phyloP scores from a whole-genome alignment of 1,140 invertebrate species.

The Orussus abietinus region DNA sequence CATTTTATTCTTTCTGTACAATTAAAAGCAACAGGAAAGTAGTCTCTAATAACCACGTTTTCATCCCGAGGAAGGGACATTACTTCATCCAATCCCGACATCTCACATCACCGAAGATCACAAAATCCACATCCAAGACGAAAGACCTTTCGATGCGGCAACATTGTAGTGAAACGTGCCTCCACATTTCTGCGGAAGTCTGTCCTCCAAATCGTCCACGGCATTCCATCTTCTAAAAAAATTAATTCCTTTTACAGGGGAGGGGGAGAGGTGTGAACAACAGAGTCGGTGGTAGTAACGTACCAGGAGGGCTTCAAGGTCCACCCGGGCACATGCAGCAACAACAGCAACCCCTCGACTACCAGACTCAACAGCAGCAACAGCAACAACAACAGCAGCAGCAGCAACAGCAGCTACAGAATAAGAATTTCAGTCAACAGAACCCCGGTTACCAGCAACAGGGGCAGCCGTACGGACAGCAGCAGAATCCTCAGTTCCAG shows the following conservation, averaged over 20 bases:
- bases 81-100: too few species aligned
- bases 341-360: conserved; percentile 37
- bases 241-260: conserved; percentile 41
- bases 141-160: too few species aligned
- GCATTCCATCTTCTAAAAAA: not conserved
- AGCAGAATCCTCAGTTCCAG: too few species aligned
- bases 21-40: too few species aligned
- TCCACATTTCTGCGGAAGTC: too few species aligned
- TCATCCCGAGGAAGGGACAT: too few species aligned
- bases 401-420: conserved; percentile 39
- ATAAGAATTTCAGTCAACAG: conserved; percentile 27
- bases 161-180: too few species aligned
- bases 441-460: conserved; percentile 30
- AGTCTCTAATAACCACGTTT: too few species aligned
- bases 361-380: conserved; percentile 34
- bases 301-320: conserved; percentile 43
- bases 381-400: conserved; percentile 42
- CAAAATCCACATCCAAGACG: too few species aligned
- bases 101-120: too few species aligned
- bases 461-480: too few species aligned
- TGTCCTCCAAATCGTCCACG: not conserved
- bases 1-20: too few species aligned
- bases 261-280: conserved; percentile 57
- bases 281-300: conserved; percentile 62
- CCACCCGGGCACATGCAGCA: conserved; percentile 46